Conservation (phyloP, 2,797 vertebrate genomes). For the Prionace glauca region DNA sequence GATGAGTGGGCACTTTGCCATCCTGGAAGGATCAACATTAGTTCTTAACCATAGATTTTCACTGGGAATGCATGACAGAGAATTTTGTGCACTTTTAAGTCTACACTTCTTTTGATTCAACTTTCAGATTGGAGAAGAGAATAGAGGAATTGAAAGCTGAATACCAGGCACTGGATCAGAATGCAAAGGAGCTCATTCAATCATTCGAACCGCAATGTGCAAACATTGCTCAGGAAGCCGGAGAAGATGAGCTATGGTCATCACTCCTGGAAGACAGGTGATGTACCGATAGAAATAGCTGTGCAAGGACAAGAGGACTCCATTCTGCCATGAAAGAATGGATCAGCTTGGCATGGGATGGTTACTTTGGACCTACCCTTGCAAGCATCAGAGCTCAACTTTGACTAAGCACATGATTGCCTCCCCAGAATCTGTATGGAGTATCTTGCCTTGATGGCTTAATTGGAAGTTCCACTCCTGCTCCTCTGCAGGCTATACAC, state of each 20-base stretch:
- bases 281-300: conserved; percentile 40
- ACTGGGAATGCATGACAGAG: neutral
- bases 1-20: neutral
- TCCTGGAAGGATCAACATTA: neutral
- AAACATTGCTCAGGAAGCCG: conserved; percentile 47
- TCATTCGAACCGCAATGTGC: conserved; percentile 49
- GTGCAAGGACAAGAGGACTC: neutral
- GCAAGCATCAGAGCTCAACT: neutral
- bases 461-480: neutral
- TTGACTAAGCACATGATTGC: neutral
- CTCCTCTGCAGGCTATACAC: neutral
- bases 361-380: neutral
- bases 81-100: neutral
- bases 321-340: neutral
- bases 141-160: conserved; percentile 52
- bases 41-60: neutral
- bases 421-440: neutral
- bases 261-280: conserved; percentile 49
- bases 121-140: conserved; percentile 54
- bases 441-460: neutral
- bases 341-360: neutral
- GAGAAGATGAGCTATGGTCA: conserved; percentile 48
- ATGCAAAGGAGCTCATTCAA: conserved; percentile 49
- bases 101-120: neutral
- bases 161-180: conserved; percentile 54